Evolutionary conservation across 2,888 invertebrate species (phyloP).

Genomic region (Hyles lineata): DNA sequence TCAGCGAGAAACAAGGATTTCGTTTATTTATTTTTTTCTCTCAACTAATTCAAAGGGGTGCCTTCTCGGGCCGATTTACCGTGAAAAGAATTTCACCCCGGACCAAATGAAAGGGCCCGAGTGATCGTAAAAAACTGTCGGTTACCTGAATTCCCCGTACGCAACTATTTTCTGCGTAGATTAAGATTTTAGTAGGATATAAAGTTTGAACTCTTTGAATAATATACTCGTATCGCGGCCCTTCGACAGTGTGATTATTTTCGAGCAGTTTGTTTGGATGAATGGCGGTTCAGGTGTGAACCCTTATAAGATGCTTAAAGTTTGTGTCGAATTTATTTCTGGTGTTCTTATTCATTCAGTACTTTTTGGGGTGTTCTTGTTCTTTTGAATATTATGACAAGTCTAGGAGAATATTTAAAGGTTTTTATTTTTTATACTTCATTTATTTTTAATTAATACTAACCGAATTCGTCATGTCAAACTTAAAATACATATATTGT

Average conservation of each 20-base stretch:
- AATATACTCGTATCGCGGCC: constrained; percentile 30
- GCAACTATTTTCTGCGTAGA: constrained; percentile 53
- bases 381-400: too few relatives aligned
- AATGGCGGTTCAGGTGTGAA: neutral
- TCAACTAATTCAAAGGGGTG: constrained; percentile 65
- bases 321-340: neutral
- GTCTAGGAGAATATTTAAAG: too few relatives aligned
- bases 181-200: constrained; percentile 53
- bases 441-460: too few relatives aligned
- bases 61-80: constrained; percentile 66
- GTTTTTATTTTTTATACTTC: too few relatives aligned
- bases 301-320: neutral
- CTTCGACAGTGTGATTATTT: neutral
- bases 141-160: constrained; percentile 59
- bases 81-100: constrained; percentile 73
- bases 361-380: too few relatives aligned
- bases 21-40: constrained; percentile 47
- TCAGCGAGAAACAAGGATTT: constrained; percentile 57
- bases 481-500: too few relatives aligned
- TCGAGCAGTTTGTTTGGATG: neutral
- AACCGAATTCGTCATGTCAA: too few relatives aligned
- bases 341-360: too few relatives aligned
- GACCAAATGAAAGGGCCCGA: constrained; percentile 50
- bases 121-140: constrained; percentile 59
- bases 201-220: constrained; percentile 38